Percentiles rank a stretch among this genome's conserved stretches.
phyloP scores from a whole-genome alignment of 2,797 vertebrate genomes.

The Danio aesculapii region DNA sequence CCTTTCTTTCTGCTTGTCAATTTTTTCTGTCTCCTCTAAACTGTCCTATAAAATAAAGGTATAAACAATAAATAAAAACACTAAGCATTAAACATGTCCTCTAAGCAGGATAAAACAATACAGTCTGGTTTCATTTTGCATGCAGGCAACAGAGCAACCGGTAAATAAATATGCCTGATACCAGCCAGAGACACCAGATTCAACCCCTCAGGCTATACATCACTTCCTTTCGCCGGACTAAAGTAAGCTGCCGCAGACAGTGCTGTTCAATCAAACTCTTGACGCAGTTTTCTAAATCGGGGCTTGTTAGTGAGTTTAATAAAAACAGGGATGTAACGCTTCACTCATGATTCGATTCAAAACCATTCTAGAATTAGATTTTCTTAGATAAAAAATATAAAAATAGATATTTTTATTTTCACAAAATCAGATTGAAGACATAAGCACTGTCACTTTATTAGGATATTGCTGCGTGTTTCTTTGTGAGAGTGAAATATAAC shows the following conservation, averaged over 20 bases:
- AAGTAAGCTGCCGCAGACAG: neutral
- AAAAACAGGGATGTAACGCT: no score
- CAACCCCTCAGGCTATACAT: conserved; percentile 65
- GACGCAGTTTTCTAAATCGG: neutral
- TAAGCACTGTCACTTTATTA: no score
- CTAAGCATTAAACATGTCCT: neutral
- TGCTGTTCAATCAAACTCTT: neutral
- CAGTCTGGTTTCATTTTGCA: conserved; percentile 76
- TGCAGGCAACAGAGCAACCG: conserved; percentile 69
- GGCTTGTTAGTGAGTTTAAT: neutral
- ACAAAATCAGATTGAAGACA: no score
- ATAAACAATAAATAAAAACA: neutral
- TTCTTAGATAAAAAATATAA: no score
- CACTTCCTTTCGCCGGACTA: conserved; percentile 69
- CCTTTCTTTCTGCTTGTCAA: no score
- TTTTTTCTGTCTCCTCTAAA: no score
- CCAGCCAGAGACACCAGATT: conserved; percentile 70
- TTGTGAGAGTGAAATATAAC: no score
- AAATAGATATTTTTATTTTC: no score
- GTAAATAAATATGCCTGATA: conserved; percentile 82
- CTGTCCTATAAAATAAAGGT: no score
- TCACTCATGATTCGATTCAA: no score
- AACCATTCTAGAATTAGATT: neutral
- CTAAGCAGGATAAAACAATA: conserved; percentile 58
- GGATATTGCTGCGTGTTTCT: no score